These are phyloP conservation scores for Pyrgus malvae DNA, from an alignment of 2,888 invertebrate species.

Conservation along the genomic window DNA sequence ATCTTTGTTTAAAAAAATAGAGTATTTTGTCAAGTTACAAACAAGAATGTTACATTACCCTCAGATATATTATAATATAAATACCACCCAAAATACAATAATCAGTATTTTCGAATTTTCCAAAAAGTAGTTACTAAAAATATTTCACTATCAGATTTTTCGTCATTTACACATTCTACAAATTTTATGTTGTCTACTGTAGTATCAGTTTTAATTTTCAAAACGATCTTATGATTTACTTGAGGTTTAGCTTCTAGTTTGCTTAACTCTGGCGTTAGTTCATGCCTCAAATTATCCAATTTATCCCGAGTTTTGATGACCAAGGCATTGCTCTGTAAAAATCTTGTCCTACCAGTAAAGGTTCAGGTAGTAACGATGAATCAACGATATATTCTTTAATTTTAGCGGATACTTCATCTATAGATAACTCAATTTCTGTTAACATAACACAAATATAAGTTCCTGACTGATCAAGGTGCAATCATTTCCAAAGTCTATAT, in stretches of 20 bases:
- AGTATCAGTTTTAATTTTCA: neutral
- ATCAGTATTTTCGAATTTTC: neutral
- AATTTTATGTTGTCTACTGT: neutral
- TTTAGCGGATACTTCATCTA: neutral
- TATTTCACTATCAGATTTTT: neutral
- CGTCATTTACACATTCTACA: neutral
- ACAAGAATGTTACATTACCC: neutral
- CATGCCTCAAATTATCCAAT: neutral
- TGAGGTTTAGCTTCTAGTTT: neutral
- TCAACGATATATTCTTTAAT: neutral
- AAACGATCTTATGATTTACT: neutral
- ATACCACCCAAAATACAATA: too few species aligned
- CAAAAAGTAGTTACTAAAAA: neutral
- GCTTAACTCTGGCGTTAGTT: neutral
- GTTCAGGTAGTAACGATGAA: neutral
- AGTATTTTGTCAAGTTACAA: neutral
- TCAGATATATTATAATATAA: neutral
- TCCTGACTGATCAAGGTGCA: constrained; percentile 1
- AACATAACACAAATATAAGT: neutral
- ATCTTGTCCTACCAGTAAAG: neutral
- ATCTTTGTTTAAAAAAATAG: neutral
- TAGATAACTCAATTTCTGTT: neutral
- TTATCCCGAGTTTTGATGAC: neutral
- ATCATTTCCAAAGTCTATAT: constrained; percentile 1
- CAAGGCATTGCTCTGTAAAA: neutral